Evolutionary conservation across 2,797 vertebrate genomes (phyloP), one percentile per base, ranked within the genome.

Genomic region (Sebastes steindachneri): DNA sequence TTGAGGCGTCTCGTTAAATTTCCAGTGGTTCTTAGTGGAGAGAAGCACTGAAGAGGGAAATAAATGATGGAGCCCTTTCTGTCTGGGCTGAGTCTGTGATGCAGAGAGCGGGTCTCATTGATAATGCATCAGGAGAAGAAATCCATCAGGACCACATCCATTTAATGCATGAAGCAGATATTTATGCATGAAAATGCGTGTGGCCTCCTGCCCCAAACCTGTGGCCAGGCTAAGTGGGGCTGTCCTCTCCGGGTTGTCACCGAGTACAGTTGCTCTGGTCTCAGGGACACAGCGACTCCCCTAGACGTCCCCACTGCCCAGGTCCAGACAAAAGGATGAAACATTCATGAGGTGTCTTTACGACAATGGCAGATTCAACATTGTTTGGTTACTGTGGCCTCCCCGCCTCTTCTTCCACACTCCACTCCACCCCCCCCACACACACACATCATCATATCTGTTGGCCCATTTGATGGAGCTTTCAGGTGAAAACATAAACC

Each of bases 101-200:
- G 92, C 89, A 86, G 67, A 85, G 85, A 89, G 68, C 29, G 41
- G 74, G 54, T 85, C 91, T 95, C 95, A 95, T 95, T 94, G 94
- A 94, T 96, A 94, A 95, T 95, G 92, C 93, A 95, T 92, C 93
- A 92, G 89, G 68, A 85, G 88, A 53, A 82, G 84, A 87, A 91
- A 94, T 93, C 93, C 91, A 94, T 93, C 93, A 93, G 86, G 82
- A 88, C 85, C 79, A 76, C 81, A 87, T 90, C 68, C 81, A 85
- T 94, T 94, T 85, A 91, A 94, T 93, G 87, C 78, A 92, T 79
- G 88, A 91, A 81, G 86, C 80, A 62, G 81, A 86, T 83, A 73
- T 89, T 91, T 90, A 89, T 92, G 90, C 86, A 83, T 86, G 60
- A 88, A 86, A 69, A 80, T 85, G 71, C 15, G 12, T 5, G 3